phyloP scores from a whole-genome alignment of 2,113 vertebrate species.

The Passer montanus region DNA sequence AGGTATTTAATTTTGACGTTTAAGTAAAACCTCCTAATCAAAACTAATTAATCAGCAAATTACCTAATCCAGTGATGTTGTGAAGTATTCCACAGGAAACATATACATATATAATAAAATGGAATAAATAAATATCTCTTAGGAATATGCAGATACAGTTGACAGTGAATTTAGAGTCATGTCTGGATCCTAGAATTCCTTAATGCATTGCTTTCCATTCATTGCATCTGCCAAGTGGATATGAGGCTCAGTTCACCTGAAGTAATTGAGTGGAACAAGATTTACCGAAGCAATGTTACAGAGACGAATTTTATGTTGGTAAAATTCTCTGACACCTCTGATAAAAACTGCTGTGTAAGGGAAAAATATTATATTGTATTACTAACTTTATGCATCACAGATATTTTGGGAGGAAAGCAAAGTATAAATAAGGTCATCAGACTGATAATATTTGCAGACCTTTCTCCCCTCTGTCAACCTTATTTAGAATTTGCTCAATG shows the following conservation, averaged over 20 bases:
- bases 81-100: neutral
- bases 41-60: neutral
- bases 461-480: conserved; percentile 11
- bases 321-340: conserved; percentile 28
- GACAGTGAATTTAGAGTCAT: neutral
- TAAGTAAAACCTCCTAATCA: neutral
- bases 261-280: neutral
- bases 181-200: neutral
- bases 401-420: neutral
- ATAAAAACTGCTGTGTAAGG: conserved; percentile 39
- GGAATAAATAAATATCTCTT: neutral
- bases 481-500: conserved; percentile 17
- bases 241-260: neutral
- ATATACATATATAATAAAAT: neutral
- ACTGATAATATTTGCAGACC: conserved; percentile 42
- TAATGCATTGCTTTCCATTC: neutral
- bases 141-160: neutral
- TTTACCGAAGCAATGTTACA: neutral
- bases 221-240: neutral
- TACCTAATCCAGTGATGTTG: neutral
- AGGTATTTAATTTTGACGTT: neutral
- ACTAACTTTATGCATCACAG: neutral
- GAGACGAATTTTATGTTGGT: conserved; percentile 17
- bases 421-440: conserved; percentile 50
- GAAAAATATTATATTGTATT: neutral